These are phyloP conservation scores for Clivina fossor DNA, from an alignment of 2,888 invertebrate species.

Conservation along the genomic window DNA sequence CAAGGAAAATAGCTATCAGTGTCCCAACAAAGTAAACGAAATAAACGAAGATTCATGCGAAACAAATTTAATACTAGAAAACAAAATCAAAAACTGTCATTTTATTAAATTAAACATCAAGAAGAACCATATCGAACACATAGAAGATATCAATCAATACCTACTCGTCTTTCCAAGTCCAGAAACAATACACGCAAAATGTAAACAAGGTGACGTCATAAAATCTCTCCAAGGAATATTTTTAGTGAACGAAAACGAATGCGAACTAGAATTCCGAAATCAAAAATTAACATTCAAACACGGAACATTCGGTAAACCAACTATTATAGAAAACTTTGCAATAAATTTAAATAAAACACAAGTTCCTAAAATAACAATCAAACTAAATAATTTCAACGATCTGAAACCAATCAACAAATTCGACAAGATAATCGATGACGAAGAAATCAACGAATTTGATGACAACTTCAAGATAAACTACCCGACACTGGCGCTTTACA, in stretches of 20 bases:
- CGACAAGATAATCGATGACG: no score
- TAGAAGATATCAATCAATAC: constrained; percentile 30
- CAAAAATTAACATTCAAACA: no score
- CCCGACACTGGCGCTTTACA: no score
- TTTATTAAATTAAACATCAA: neutral
- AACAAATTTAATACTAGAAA: neutral
- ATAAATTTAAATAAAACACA: no score
- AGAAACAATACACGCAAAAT: constrained; percentile 9
- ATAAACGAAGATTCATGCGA: neutral
- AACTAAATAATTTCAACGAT: no score
- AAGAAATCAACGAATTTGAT: no score
- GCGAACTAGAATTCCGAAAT: no score
- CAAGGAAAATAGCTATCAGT: constrained; percentile 27
- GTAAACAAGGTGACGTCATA: constrained; percentile 1
- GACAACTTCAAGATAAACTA: no score
- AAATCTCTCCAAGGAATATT: constrained; percentile 6
- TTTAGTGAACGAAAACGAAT: constrained; percentile 18
- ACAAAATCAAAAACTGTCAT: neutral
- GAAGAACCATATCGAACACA: constrained; percentile 29
- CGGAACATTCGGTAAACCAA: no score
- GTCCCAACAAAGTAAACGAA: constrained; percentile 9
- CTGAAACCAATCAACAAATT: no score
- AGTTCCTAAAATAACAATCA: no score
- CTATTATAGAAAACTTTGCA: no score
- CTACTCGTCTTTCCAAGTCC: constrained; percentile 19